Conservation (phyloP, 1,140 invertebrate species). For the Branchinecta lindahli region DNA sequence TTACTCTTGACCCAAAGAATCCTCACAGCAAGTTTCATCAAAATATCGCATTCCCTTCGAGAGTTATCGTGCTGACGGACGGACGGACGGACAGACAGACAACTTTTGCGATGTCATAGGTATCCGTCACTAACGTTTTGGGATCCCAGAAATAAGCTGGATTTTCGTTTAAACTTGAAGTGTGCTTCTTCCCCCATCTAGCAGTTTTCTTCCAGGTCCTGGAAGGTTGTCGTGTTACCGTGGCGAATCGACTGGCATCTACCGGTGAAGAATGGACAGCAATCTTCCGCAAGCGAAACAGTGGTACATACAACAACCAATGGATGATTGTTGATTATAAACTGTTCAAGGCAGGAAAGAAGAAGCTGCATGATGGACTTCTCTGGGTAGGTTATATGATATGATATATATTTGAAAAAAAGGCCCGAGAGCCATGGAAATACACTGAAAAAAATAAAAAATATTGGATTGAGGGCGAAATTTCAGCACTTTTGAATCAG, state of each 20-base stretch:
- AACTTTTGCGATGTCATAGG: too few relatives aligned
- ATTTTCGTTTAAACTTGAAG: constrained; percentile 15
- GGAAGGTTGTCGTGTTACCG: constrained; percentile 60
- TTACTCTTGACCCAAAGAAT: too few relatives aligned
- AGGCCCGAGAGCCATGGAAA: neutral
- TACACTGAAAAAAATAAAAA: too few relatives aligned
- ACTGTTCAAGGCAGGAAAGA: constrained; percentile 37
- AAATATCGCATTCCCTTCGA: too few relatives aligned
- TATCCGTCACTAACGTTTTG: too few relatives aligned
- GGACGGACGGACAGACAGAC: too few relatives aligned
- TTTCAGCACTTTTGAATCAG: too few relatives aligned
- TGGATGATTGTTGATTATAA: constrained; percentile 69
- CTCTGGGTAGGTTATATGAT: neutral
- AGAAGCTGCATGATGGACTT: constrained; percentile 33
- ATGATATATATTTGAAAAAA: neutral
- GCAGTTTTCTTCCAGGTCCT: constrained; percentile 40
- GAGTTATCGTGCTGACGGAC: too few relatives aligned
- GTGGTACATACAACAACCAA: constrained; percentile 71
- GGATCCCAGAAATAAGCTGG: too few relatives aligned
- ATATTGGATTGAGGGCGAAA: too few relatives aligned
- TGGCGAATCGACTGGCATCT: constrained; percentile 63
- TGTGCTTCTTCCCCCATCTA: constrained; percentile 15
- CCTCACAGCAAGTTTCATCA: too few relatives aligned
- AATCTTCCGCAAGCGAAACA: constrained; percentile 45
- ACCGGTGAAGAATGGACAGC: constrained; percentile 20